These are phyloP conservation scores for Scortum barcoo DNA, from an alignment of 2,113 vertebrate species.

Conservation along the genomic window DNA sequence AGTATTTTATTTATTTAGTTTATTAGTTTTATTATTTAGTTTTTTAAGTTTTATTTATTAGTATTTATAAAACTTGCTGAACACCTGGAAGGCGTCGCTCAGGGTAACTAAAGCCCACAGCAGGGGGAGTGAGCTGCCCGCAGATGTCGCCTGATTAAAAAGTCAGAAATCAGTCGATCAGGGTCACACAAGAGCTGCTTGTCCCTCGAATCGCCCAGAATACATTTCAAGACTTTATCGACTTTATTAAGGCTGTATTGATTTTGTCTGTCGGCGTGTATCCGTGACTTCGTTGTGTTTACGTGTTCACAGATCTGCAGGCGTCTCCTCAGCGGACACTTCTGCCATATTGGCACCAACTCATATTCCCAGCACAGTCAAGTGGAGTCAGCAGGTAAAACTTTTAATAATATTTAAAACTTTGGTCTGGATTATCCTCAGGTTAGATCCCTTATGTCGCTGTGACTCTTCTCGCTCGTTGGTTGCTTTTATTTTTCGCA, in stretches of 20 bases:
- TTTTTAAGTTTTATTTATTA: too few species aligned
- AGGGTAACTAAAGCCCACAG: background rate
- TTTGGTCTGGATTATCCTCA: background rate
- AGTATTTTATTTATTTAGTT: background rate
- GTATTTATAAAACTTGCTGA: too few species aligned
- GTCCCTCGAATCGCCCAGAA: fast-evolving
- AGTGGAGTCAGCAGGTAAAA: slow-evolving; percentile 73
- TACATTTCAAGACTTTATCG: fast-evolving
- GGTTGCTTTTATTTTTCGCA: background rate
- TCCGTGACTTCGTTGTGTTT: slow-evolving; percentile 25
- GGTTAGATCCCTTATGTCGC: background rate
- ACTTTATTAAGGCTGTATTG: fast-evolving
- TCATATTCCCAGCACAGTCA: slow-evolving; percentile 26
- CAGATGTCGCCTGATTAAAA: slow-evolving; percentile 67
- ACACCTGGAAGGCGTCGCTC: slow-evolving; percentile 1
- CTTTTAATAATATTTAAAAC: slow-evolving; percentile 20
- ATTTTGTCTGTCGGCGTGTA: background rate
- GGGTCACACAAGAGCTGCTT: fast-evolving
- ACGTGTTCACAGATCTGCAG: slow-evolving; percentile 55
- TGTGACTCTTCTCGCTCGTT: background rate
- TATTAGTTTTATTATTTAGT: too few species aligned
- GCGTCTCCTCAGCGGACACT: slow-evolving; percentile 19
- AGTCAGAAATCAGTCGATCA: background rate
- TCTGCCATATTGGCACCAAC: slow-evolving; percentile 71
- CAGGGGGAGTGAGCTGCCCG: slow-evolving; percentile 32